A percentile compares a stretch with the other conserved stretches of the same genome.
Evolutionary conservation across 1,140 invertebrate genomes (phyloP).

Genomic region (Drosophila watanabei): DNA sequence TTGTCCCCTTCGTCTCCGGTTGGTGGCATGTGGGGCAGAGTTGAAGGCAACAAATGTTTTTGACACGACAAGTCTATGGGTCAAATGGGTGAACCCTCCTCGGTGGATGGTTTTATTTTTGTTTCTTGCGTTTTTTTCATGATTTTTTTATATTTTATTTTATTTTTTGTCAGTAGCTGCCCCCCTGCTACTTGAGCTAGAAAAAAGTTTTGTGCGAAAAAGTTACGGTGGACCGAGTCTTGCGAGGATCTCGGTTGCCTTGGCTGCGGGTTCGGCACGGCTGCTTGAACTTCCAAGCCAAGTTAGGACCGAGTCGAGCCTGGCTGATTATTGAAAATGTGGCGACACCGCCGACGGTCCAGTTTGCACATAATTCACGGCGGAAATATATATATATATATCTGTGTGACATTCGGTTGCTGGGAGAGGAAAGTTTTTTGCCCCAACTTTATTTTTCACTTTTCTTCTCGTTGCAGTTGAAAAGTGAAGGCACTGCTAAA

Average conservation of each 20-base stretch:
- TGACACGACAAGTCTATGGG: constrained; percentile 78
- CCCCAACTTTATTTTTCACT: constrained; percentile 60
- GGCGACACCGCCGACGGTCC: constrained; percentile 72
- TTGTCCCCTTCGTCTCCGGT: neutral
- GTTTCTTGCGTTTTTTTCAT: constrained; percentile 21
- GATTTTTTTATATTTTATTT: constrained; percentile 25
- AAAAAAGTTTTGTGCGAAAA: constrained; percentile 66
- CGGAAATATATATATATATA: constrained; percentile 8
- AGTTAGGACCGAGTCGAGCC: constrained; percentile 60
- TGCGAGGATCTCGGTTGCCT: constrained; percentile 28
- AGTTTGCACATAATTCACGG: constrained; percentile 77
- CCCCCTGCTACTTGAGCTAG: constrained; percentile 51
- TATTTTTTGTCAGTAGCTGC: constrained; percentile 41
- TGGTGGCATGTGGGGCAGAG: constrained; percentile 51
- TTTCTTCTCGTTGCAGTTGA: constrained; percentile 61
- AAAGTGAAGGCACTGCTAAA: constrained; percentile 70
- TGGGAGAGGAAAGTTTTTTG: constrained; percentile 31
- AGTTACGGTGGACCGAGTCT: constrained; percentile 50
- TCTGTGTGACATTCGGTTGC: constrained; percentile 2
- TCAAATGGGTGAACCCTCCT: constrained; percentile 59
- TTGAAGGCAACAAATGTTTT: constrained; percentile 78
- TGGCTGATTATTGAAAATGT: constrained; percentile 82
- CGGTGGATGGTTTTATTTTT: constrained; percentile 19
- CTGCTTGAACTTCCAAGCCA: constrained; percentile 74
- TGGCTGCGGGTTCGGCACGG: constrained; percentile 52